These are phyloP conservation scores for Aegithalos caudatus DNA, from an alignment of 2,113 vertebrate genomes.

Conservation along the genomic window DNA sequence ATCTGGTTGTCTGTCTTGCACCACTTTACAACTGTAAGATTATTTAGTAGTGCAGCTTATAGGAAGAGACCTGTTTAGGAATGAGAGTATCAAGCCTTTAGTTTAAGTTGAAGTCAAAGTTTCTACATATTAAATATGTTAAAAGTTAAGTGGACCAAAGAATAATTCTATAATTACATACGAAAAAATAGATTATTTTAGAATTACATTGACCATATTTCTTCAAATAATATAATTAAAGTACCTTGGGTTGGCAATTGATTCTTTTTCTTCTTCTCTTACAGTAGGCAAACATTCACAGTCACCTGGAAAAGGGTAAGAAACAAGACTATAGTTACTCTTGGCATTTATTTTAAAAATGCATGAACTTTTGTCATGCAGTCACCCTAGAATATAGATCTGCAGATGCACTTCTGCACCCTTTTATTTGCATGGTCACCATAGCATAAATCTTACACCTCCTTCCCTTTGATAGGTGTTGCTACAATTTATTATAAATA, in stretches of 20 bases:
- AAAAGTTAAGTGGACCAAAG: neutral
- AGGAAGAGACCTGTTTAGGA: neutral
- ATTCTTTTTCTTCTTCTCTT: conserved; percentile 80
- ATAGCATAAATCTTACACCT: neutral
- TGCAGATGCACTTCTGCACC: neutral
- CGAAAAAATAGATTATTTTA: neutral
- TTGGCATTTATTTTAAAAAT: neutral
- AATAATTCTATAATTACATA: neutral
- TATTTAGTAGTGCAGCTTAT: neutral
- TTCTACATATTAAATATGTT: neutral
- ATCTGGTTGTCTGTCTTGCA: neutral
- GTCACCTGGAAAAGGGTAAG: conserved; percentile 58
- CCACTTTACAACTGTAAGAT: neutral
- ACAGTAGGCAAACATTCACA: conserved; percentile 74
- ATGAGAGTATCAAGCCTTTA: neutral
- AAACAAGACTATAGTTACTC: neutral
- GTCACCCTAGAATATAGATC: neutral
- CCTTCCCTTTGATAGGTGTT: neutral
- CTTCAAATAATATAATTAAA: neutral
- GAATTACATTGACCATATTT: neutral
- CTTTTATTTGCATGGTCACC: neutral
- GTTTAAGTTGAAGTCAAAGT: neutral
- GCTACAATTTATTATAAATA: neutral
- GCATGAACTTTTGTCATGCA: neutral
- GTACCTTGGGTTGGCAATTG: conserved; percentile 72